Percentiles rank a stretch among this genome's conserved stretches.
These are phyloP conservation scores for Drosophila meridiana DNA, from an alignment of 2,888 invertebrate genomes.

Conservation along the genomic window DNA sequence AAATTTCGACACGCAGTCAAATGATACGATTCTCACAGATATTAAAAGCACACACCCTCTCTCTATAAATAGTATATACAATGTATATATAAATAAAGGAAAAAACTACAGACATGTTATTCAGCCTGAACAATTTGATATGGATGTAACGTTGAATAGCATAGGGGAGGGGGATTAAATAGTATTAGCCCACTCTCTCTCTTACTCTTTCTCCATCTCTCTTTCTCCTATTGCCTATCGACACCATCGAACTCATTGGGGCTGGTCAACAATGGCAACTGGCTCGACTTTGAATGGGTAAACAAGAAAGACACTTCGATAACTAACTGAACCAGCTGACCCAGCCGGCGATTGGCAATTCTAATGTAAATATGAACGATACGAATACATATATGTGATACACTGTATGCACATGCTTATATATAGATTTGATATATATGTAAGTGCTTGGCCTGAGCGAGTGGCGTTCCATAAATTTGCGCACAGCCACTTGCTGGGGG, in stretches of 20 bases:
- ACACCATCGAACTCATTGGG: conserved; percentile 36
- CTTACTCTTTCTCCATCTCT: background rate
- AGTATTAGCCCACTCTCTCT: conserved; percentile 10
- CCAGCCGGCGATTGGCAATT: conserved; percentile 35
- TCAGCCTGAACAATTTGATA: conserved; percentile 47
- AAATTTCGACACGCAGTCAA: conserved; percentile 45
- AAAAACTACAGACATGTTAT: conserved; percentile 41
- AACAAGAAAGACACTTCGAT: conserved; percentile 33
- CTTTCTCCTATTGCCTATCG: conserved; percentile 8
- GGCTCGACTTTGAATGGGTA: conserved; percentile 50
- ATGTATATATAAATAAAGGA: conserved; percentile 21
- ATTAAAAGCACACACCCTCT: background rate
- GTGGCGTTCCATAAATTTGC: conserved; percentile 29
- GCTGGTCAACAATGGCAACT: conserved; percentile 56
- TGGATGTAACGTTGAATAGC: conserved; percentile 27
- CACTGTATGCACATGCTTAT: background rate
- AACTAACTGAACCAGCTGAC: conserved; percentile 17
- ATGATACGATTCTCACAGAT: conserved; percentile 30
- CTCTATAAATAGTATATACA: conserved; percentile 7
- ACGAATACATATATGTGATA: background rate
- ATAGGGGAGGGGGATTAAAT: conserved; percentile 13
- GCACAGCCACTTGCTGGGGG: conserved; percentile 21
- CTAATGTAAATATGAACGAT: conserved; percentile 33
- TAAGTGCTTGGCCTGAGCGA: conserved; percentile 15
- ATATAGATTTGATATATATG: conserved; percentile 17